These are phyloP conservation scores for Acrocyrtus sp. DNA, from an alignment of 2,888 invertebrate genomes.

Conservation along the genomic window DNA sequence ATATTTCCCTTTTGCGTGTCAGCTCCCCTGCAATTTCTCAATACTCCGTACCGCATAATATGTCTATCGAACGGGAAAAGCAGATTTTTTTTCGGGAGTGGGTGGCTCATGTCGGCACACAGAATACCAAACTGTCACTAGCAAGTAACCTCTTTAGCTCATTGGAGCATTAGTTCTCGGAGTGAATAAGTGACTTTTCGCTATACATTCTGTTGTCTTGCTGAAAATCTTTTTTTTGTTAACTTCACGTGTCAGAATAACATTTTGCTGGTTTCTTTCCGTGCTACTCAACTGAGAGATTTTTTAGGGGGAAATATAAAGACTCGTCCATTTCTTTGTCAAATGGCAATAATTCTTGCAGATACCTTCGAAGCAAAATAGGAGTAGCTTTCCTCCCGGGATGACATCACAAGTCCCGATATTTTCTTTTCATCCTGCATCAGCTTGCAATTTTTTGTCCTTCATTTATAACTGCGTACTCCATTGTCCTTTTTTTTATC, in stretches of 20 bases:
- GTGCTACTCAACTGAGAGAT: too few species aligned
- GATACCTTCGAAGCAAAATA: neutral
- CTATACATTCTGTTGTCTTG: slow-evolving; percentile 18
- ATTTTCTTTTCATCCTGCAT: slow-evolving; percentile 29
- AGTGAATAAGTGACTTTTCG: too few species aligned
- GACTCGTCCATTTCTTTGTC: neutral
- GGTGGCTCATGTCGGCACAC: too few species aligned
- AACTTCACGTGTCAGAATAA: neutral
- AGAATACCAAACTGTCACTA: too few species aligned
- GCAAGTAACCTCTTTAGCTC: too few species aligned
- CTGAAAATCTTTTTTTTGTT: slow-evolving; percentile 3
- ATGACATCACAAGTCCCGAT: slow-evolving; percentile 39
- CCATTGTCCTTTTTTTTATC: slow-evolving; percentile 5
- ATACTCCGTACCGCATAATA: too few species aligned
- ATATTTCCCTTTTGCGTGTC: too few species aligned
- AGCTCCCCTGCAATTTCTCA: too few species aligned
- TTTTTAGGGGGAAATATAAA: neutral
- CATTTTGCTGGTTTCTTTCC: slow-evolving; percentile 10
- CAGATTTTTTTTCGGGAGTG: too few species aligned
- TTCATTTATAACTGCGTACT: slow-evolving; percentile 5
- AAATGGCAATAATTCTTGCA: neutral
- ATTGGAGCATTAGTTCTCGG: too few species aligned
- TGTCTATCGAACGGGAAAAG: too few species aligned
- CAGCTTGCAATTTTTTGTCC: slow-evolving; percentile 39
- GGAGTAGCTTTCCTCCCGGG: neutral